Base-by-base conservation (phyloP, 1,140 invertebrate species). In the Calephelis virginiensis region DNA sequence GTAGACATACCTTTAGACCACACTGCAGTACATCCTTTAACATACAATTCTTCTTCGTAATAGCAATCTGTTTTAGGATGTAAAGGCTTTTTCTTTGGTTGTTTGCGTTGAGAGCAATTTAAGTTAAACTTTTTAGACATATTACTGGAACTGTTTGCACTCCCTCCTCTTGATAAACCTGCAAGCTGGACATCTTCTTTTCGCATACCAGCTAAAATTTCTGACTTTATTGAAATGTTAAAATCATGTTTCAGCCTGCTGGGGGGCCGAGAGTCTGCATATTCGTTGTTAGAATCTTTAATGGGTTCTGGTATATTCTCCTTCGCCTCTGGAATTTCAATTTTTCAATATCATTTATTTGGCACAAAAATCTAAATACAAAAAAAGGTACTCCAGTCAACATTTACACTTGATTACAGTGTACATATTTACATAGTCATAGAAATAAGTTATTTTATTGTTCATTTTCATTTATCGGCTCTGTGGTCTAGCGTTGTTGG, bases 21-120 rank as follows among this genome's bases (percentile, higher is more conserved):
- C 28, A 98, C 93, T 14, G 96, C 97, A 17, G 96, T 96, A 80
- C 95, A 94, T 7, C 95, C 96, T 72, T 94, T 95, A 10, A 97
- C 94, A 92, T 97, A 99, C 12, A 99, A 90, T 88, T 99, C 97
- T 90, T 98, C 97, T 91, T 98, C 97, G 75, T 90, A 90, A 69
- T 75, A 88, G 64, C 86, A 85, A 71, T 92, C 91, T 61, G 83
- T 87, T 71, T 86, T 91, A 13, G 83, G 83, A 77, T 91, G 88
- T 8, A 87, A 68, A 0, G 82, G 78, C 68, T 71, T 76, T 11
- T 77, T 75, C 37, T 66, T 79, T 1, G 70, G 63, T 14, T 62
- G 68, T 70, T 81, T 79, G 59, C 59, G 75, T 10, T 77, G 73
- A 12, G 70, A 65, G 38, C 70, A 74, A 43, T 74, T 80, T 10